These are phyloP conservation scores for Drosophila engyochracea DNA, from an alignment of 2,888 invertebrate species.

Conservation along the genomic window DNA sequence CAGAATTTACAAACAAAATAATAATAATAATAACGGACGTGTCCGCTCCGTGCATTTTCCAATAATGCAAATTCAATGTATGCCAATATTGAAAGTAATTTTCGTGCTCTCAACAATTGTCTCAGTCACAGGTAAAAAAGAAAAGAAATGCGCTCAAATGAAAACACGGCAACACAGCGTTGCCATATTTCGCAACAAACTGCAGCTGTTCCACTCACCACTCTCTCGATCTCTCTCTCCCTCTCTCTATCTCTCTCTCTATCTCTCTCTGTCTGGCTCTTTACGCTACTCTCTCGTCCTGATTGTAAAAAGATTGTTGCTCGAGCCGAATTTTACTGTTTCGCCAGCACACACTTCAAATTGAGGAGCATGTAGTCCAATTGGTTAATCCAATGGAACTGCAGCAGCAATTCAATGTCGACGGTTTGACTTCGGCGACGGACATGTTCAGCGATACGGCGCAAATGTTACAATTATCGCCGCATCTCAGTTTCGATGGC, in stretches of 20 bases:
- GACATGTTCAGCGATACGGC: conserved; percentile 35
- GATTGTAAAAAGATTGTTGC: conserved; percentile 83
- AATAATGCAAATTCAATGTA: conserved; percentile 78
- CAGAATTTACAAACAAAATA: background rate
- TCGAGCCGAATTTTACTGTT: conserved; percentile 84
- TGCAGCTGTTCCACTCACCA: conserved; percentile 32
- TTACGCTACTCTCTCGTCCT: background rate
- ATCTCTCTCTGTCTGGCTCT: background rate
- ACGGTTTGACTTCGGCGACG: conserved; percentile 21
- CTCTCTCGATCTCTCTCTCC: conserved; percentile 1
- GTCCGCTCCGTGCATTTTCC: conserved; percentile 54
- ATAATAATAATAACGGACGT: conserved; percentile 2
- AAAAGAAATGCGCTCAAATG: conserved; percentile 8
- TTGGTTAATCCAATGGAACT: conserved; percentile 67
- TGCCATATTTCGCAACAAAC: conserved; percentile 44
- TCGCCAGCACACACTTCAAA: conserved; percentile 81
- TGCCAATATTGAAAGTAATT: conserved; percentile 79
- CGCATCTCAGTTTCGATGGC: conserved; percentile 23
- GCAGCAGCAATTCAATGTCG: conserved; percentile 42
- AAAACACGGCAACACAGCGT: conserved; percentile 35
- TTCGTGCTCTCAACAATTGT: conserved; percentile 85
- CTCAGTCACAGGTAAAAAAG: conserved; percentile 81
- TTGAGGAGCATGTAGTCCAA: conserved; percentile 71
- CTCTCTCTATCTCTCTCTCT: background rate
- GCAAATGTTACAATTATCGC: conserved; percentile 26